Evolutionary conservation across 2,113 vertebrate genomes (phyloP), one percentile per base, ranked within the genome.

Genomic region (Jaculus jaculus): DNA sequence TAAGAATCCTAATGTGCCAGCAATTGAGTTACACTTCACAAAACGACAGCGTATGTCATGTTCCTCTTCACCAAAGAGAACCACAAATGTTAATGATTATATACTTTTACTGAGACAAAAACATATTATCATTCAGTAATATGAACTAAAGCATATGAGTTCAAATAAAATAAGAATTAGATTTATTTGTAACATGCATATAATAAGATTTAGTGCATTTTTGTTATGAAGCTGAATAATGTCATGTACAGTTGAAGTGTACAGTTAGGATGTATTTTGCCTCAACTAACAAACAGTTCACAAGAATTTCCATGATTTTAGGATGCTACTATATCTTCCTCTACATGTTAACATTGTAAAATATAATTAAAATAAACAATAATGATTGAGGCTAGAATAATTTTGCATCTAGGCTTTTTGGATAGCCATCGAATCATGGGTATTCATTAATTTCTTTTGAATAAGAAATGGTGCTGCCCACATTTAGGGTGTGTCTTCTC

Each of bases 1-100:
- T 98, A 97, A 98, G 94, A 96, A 77, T 96, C 18, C 89, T 95
- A 96, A 97, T 92, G 96, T 94, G 93, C 58, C 87, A 96, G 93
- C 92, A 84, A 96, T 96, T 96, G 95, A 97, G 97, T 98, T 97
- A 96, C 30, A 47, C 84, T 30, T 90, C 65, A 94, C 63, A 75
- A 89, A 97, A 95, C 89, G 90, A 95, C 47, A 92, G 94, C 89
- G 75, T 85, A 63, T 84, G 1, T 96, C 92, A 80, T 88, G 82
- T 30, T 86, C 90, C 54, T 94, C 93, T 92, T 90, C 54, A 73
- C 87, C n/a, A 94, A 90, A 54, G 95, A 97, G 89, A 94, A 87
- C 1, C 73, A 97, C 88, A 98, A 93, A 86, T 79, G 97, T 94
- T 96, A 92, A 97, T 87, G 68, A 87, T 78, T 17, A 82, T 8